Base-by-base conservation (phyloP, 2,113 vertebrate genomes). In the Hucho hucho region DNA sequence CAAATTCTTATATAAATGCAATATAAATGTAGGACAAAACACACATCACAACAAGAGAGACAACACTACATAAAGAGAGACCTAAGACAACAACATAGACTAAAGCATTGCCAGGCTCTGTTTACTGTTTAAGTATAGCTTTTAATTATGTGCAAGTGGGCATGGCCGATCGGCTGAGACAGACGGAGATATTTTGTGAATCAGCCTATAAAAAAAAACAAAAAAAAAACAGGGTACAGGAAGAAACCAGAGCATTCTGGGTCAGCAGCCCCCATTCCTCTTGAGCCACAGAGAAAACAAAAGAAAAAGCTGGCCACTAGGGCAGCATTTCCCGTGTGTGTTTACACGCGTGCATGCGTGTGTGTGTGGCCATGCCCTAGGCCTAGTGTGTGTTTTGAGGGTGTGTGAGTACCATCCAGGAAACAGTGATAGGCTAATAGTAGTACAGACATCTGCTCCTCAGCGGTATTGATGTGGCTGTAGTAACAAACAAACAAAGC, bases 191-290 rank as follows among this genome's bases (percentile, higher is more conserved):
- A 16, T 61, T 77, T 79, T 75, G 26, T 83, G 77, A 77, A 70
- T 81, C 76, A 75, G 24, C 73, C 74, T 77, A 43, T 75, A 32
- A 1, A 32, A 6, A n/a, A n/a, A n/a, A n/a, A n/a, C n/a, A n/a
- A n/a, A n/a, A n/a, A 69, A 80, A 87, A 81, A 64, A 24, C 22
- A 46, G 25, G 24, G 66, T 1, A 26, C 83, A 83, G 85, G 83
- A 86, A 89, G 86, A 77, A 88, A 76, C 70, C 64, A 61, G 74
- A 85, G 61, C 68, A 77, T 75, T 72, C 53, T 53, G 64, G 79
- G 72, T 81, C 76, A 75, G 73, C 79, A 67, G 71, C 78, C 78
- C 80, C 84, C 77, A 86, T 37, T 68, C 53, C 49, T 59, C 67
- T 47, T 12, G 46, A 49, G 68, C 49, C 70, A 69, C 28, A 25